A percentile compares a stretch with the other conserved stretches of the same genome.
Conservation (phyloP, 2,888 invertebrate genomes). For the Coleophora deauratella region DNA sequence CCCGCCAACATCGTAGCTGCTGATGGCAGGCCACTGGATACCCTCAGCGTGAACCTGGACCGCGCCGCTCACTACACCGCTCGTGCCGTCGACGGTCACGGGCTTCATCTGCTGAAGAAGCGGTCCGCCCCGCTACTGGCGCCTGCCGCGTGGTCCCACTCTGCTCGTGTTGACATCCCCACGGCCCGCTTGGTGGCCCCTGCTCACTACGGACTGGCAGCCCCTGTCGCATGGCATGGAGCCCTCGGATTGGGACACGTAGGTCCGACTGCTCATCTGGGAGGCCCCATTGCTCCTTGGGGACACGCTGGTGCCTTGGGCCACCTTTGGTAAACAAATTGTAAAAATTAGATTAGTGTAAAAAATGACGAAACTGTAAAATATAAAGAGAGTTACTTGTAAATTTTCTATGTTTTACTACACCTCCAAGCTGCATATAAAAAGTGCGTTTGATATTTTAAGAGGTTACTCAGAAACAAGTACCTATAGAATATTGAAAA, state of each 20-base stretch:
- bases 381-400: slow-evolving; percentile 64
- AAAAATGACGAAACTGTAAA: slow-evolving; percentile 32
- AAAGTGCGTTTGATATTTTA: no score
- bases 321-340: slow-evolving; percentile 37
- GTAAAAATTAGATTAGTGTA: slow-evolving; percentile 25
- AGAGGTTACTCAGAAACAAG: no score
- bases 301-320: slow-evolving; percentile 18
- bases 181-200: slow-evolving; percentile 29
- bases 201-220: slow-evolving; percentile 28
- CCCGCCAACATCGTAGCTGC: slow-evolving; percentile 60
- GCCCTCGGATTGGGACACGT: slow-evolving; percentile 12
- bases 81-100: slow-evolving; percentile 39
- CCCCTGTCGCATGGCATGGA: slow-evolving; percentile 22
- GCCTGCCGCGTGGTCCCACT: slow-evolving; percentile 34
- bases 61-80: slow-evolving; percentile 58
- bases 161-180: slow-evolving; percentile 34
- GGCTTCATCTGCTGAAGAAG: slow-evolving; percentile 43
- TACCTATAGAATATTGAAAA: no score
- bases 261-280: slow-evolving; percentile 20
- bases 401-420: background rate
- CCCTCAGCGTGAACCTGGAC: slow-evolving; percentile 61
- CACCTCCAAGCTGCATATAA: background rate
- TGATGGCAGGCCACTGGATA: slow-evolving; percentile 64
- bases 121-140: slow-evolving; percentile 46
- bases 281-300: slow-evolving; percentile 18